Conservation (phyloP, 2,888 invertebrate species). For the Galeruca laticollis region DNA sequence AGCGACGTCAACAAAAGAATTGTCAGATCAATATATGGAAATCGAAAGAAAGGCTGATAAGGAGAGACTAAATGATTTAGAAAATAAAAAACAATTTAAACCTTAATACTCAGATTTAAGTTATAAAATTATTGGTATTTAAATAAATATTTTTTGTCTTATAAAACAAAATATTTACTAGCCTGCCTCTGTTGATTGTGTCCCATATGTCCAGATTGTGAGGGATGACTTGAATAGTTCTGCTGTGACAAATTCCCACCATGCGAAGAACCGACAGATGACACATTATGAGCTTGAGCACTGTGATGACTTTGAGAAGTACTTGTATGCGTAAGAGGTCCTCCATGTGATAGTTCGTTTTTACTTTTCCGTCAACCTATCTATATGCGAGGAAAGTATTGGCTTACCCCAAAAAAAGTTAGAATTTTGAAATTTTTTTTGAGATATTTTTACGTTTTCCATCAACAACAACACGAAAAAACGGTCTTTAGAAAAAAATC, state of each 20-base stretch:
- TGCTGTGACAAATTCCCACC: slow-evolving; percentile 43
- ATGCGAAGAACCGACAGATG: slow-evolving; percentile 55
- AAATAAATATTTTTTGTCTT: slow-evolving; percentile 9
- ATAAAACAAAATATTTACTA: slow-evolving; percentile 24
- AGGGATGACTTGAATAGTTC: slow-evolving; percentile 55
- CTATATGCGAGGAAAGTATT: no score
- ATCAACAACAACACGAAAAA: no score
- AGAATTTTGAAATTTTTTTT: no score
- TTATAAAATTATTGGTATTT: not conserved
- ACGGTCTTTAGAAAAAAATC: no score
- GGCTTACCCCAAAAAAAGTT: no score
- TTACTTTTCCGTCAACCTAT: no score
- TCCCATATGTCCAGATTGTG: slow-evolving; percentile 50
- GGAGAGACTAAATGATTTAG: slow-evolving; percentile 50
- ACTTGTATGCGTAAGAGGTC: slow-evolving; percentile 47
- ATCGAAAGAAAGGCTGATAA: slow-evolving; percentile 69
- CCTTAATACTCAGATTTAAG: slow-evolving; percentile 22
- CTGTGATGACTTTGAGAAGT: slow-evolving; percentile 44
- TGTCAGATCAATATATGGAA: slow-evolving; percentile 67
- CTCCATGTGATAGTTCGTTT: slow-evolving; percentile 43
- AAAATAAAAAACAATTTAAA: slow-evolving; percentile 39
- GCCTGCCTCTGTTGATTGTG: slow-evolving; percentile 56
- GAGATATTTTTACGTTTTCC: no score
- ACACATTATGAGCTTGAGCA: slow-evolving; percentile 65
- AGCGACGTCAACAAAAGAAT: slow-evolving; percentile 67